phyloP scores from a whole-genome alignment of 2,797 vertebrate genomes.

The Hoplostethus atlanticus region DNA sequence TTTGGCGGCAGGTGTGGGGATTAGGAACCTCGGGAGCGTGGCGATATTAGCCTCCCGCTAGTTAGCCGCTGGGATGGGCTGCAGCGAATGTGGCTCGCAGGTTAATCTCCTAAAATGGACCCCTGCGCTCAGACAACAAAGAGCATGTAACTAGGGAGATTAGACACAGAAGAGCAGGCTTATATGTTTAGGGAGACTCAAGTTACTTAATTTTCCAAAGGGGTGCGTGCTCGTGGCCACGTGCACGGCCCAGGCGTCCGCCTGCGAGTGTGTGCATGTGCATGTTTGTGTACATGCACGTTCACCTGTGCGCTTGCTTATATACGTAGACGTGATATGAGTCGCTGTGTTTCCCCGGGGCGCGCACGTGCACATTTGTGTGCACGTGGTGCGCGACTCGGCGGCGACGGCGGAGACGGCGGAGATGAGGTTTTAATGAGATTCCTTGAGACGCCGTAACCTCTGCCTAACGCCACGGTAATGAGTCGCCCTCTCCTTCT shows the following conservation, averaged over 20 bases:
- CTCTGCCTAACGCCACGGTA: conserved; percentile 67
- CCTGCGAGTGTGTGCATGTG: neutral
- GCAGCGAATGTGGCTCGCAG: conserved; percentile 61
- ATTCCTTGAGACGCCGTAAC: conserved; percentile 76
- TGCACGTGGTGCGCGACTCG: neutral
- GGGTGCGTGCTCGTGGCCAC: neutral
- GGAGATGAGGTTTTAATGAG: conserved; percentile 74
- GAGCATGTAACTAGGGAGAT: conserved; percentile 77
- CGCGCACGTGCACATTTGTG: neutral
- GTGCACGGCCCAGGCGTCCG: neutral
- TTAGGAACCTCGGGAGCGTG: conserved; percentile 57
- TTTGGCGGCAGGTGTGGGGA: conserved; percentile 53
- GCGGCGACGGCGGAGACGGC: no score
- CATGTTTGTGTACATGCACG: no score
- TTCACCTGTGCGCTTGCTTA: neutral
- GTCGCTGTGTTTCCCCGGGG: neutral
- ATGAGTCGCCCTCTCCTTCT: conserved; percentile 60
- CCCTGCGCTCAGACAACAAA: conserved; percentile 74
- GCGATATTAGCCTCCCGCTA: conserved; percentile 68
- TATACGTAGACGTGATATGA: neutral
- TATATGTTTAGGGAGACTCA: conserved; percentile 76
- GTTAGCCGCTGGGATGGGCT: conserved; percentile 66
- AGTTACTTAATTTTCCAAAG: conserved; percentile 67
- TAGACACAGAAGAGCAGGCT: conserved; percentile 72
- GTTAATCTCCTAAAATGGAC: conserved; percentile 81